A percentile compares a stretch with the other conserved stretches of the same genome.
Conservation (phyloP, 2,888 invertebrate genomes). For the Lasioglossum malachurum region DNA sequence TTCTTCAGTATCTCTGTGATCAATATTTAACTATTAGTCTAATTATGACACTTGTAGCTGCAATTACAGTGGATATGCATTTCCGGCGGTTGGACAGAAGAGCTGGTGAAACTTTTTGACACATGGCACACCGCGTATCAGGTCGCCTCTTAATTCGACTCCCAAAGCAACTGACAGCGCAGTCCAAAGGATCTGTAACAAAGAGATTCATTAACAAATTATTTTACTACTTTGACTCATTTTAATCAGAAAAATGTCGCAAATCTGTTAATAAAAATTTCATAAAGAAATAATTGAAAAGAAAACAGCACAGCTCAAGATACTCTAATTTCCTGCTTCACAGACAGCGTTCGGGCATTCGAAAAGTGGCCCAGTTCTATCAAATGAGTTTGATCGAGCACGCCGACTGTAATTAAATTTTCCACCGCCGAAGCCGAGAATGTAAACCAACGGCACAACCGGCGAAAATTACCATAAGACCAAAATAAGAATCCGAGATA, state of each 20-base stretch:
- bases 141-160: constrained; percentile 94
- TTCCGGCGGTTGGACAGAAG: constrained; percentile 96
- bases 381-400: background rate
- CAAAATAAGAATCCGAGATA: constrained; percentile 47
- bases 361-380: background rate
- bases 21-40: background rate
- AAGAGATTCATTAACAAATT: background rate
- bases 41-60: background rate
- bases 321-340: background rate
- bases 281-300: background rate
- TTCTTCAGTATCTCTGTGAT: too few species aligned
- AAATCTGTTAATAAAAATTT: background rate
- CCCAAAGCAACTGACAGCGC: constrained; percentile 94
- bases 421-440: background rate
- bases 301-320: background rate
- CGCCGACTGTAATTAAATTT: background rate
- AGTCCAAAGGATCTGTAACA: constrained; percentile 94
- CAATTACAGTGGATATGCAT: constrained; percentile 94
- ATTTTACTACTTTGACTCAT: background rate
- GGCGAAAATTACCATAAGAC: background rate
- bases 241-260: background rate
- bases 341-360: background rate
- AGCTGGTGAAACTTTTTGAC: constrained; percentile 95
- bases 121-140: constrained; percentile 95
- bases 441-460: background rate